Percentiles rank a stretch among this genome's conserved stretches.
Evolutionary conservation across 2,888 invertebrate species (phyloP).

Genomic region (Callyntrura sp.): DNA sequence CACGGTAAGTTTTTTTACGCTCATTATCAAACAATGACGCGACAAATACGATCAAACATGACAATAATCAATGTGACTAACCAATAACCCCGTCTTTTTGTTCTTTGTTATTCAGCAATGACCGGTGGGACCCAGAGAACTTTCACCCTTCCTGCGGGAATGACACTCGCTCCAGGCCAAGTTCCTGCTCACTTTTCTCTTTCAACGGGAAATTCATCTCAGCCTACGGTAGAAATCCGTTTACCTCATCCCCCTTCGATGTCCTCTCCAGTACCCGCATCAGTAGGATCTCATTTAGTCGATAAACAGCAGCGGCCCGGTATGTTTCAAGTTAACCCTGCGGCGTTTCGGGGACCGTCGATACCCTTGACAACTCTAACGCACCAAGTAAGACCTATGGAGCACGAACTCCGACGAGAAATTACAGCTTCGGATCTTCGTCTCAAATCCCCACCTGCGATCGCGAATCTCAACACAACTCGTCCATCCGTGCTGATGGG

Average conservation of each 20-base stretch:
- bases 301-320: conserved; percentile 59
- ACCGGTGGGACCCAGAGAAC: conserved; percentile 62
- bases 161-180: conserved; percentile 55
- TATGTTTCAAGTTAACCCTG: conserved; percentile 61
- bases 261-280: conserved; percentile 58
- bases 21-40: too few relatives aligned
- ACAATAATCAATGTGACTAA: not conserved
- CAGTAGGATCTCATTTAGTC: conserved; percentile 77
- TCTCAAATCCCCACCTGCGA: conserved; percentile 45
- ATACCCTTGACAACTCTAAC: conserved; percentile 41
- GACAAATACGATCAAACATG: not conserved
- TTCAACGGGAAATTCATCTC: conserved; percentile 41
- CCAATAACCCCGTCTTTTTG: not conserved
- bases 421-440: conserved; percentile 47
- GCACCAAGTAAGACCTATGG: conserved; percentile 33
- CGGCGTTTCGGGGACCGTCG: conserved; percentile 54
- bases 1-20: too few relatives aligned
- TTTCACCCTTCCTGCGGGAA: conserved; percentile 67
- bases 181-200: conserved; percentile 69
- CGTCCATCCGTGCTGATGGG: conserved; percentile 77
- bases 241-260: conserved; percentile 65
- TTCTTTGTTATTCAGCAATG: not conserved
- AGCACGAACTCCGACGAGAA: conserved; percentile 61
- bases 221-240: conserved; percentile 72
- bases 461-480: conserved; percentile 74